Evolutionary conservation across 2,888 invertebrate species (phyloP), one percentile per base, ranked within the genome.

Genomic region (Macaria notata): DNA sequence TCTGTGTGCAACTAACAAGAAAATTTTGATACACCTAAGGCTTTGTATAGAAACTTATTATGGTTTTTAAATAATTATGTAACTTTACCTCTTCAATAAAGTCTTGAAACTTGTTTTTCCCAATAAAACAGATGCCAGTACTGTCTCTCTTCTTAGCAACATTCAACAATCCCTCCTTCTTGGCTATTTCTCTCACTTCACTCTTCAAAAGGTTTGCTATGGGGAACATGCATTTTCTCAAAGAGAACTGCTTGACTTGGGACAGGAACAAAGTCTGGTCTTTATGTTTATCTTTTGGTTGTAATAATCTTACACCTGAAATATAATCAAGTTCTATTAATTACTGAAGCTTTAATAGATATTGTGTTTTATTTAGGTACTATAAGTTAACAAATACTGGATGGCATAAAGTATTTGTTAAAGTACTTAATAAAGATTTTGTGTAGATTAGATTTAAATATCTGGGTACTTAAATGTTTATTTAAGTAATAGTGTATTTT

Each of bases 111-210:
- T 95, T 94, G 69, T 97, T 94, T 73, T 95, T 94, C 0, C 99
- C 99, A 76, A 99, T 97, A 81, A 99, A 99, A 86, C 99, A 99
- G 64, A 99, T 98, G 31, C 99, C 99, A 84, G 95, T 96, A 75
- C 98, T 98, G 86, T 98, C 97, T 70, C 93, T 95, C 78, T 97
- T 97, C 9, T 85, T 82, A 6, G 94, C 94, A 55, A 98, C 92
- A 70, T 92, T 92, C 9, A 93, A 76, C 46, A 98, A 87, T 0
- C 95, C 95, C 76, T 94, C 93, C 57, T 93, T 87, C 49, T 77
- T 77, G 0, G 98, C 99, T 52, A 98, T 93, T 65, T 93, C 80
- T 84, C 97, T 96, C 0, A 99, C 97, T 75, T 95, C 90, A 7
- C 76, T 77, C 85, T 99, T 99, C 1, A 92, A 77, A 50, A 96